Percentiles rank a stretch among this genome's conserved stretches.
Conservation (phyloP, 2,888 invertebrate genomes). For the Ormyrus thymus region DNA sequence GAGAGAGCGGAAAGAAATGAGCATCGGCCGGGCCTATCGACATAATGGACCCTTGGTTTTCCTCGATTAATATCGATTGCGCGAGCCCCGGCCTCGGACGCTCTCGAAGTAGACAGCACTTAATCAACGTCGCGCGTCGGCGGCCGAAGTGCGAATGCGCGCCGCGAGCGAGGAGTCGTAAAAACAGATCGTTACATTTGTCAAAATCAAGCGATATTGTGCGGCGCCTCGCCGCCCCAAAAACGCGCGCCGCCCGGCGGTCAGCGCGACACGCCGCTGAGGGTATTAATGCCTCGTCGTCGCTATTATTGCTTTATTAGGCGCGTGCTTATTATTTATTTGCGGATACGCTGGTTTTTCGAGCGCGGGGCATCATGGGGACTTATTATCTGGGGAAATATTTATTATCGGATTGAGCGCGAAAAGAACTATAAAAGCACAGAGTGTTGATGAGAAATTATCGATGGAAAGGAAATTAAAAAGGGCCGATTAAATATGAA, state of each 20-base stretch:
- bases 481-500: too few relatives aligned
- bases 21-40: background rate
- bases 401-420: background rate
- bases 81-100: background rate
- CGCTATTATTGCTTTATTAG: constrained; percentile 17
- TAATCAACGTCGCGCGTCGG: constrained; percentile 44
- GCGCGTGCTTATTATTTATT: constrained; percentile 28
- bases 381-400: background rate
- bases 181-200: constrained; percentile 56
- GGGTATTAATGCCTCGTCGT: constrained; percentile 33
- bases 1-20: too few relatives aligned
- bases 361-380: background rate
- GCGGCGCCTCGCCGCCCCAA: background rate
- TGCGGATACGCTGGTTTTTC: constrained; percentile 24
- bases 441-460: too few relatives aligned
- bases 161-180: constrained; percentile 6
- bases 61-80: constrained; percentile 52
- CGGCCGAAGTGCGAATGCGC: background rate
- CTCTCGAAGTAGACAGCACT: constrained; percentile 17
- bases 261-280: background rate
- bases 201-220: constrained; percentile 56
- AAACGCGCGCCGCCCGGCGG: constrained; percentile 14
- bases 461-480: too few relatives aligned
- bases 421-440: too few relatives aligned
- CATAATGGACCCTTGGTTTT: constrained; percentile 42